Conservation (phyloP, 2,888 invertebrate species). For the Oscheius sp. region DNA sequence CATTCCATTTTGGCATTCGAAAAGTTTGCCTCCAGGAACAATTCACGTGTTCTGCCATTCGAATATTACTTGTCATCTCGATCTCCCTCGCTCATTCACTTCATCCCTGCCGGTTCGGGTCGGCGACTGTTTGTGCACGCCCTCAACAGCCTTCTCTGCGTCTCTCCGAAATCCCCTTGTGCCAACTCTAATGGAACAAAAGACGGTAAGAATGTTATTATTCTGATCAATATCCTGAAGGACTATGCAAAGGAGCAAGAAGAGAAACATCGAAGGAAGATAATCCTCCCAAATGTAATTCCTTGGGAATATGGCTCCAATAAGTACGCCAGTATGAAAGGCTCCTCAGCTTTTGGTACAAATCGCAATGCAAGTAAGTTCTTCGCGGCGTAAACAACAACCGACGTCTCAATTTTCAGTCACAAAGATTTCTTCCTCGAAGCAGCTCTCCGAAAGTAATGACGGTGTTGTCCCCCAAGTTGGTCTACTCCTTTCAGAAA, state of each 20-base stretch:
- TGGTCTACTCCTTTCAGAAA: neutral
- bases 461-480: constrained; percentile 53
- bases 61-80: no score
- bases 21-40: no score
- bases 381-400: neutral
- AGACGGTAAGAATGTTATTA: constrained; percentile 7
- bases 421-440: constrained; percentile 48
- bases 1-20: no score
- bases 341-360: constrained; percentile 55
- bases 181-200: constrained; percentile 8
- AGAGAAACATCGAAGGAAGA: constrained; percentile 50
- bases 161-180: neutral
- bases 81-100: no score
- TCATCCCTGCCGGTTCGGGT: neutral
- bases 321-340: constrained; percentile 64
- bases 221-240: constrained; percentile 18
- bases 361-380: constrained; percentile 52
- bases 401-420: constrained; percentile 36
- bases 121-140: constrained; percentile 17
- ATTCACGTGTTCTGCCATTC: no score
- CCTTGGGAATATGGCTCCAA: constrained; percentile 68
- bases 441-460: constrained; percentile 45
- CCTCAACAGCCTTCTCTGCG: constrained; percentile 9
- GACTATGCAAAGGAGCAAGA: constrained; percentile 55
- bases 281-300: constrained; percentile 55